Base-by-base conservation (phyloP, 1,140 invertebrate genomes). In the Brachystomella parvula region DNA sequence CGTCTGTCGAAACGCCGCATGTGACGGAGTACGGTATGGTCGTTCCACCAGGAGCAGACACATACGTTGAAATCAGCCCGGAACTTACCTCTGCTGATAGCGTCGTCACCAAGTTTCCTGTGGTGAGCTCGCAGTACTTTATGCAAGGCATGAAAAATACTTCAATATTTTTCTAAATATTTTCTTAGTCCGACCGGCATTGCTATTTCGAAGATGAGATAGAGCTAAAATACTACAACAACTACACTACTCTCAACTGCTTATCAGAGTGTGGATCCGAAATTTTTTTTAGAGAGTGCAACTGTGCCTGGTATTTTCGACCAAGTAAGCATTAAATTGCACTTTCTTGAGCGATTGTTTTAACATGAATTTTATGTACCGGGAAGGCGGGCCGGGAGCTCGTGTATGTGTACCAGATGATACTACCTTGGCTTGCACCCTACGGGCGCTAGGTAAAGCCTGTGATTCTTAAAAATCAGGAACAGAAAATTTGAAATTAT, bases 1-100 rank as follows among this genome's bases (percentile, higher is more conserved):
- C 49, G 49, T 15, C 49, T 24, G 24, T 53, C 6, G 49, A 53
- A 24, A 53, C 49, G 9, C 49, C 49, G 12, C 49, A 53, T 26
- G 49, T 53, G 49, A 53, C 49, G 3, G 49, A 53, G 24, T 53
- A 17, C 24, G 49, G 49, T 6, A 53, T 53, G 49, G 49, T 24
- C 9, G 49, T 53, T 53, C 49, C 49, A 26, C 49, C 49, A 6
- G 49, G 49, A 6, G 24, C 49, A 6, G 49, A 53, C 24, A 53
- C 24, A 24, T 53, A 53, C 21, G 49, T 53, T 9, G 49, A 53
- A 53, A 24, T 53, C 12, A 17, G 24, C 24, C 49, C 49, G 24
- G 49, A 53, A 53, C 12, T 53, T 9, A 53, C 49, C 49, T 19
- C 24, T 15, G 24, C 49, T 17, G 49, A 53, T 12, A 6, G 6